phyloP scores from a whole-genome alignment of 2,888 invertebrate genomes.

The Sphaerophoria taeniata region DNA sequence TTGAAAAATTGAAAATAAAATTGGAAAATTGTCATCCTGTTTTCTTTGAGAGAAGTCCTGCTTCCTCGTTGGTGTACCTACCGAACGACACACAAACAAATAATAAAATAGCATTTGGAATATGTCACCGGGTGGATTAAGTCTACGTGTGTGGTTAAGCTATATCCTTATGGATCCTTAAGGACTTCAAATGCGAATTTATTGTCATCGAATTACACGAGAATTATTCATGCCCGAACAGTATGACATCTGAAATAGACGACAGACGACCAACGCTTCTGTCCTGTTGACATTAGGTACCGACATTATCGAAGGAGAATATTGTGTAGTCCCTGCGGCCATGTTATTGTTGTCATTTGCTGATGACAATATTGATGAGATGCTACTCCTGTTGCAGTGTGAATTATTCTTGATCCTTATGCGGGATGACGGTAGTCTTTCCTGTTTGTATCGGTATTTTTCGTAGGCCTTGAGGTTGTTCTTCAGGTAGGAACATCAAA shows the following conservation, averaged over 20 bases:
- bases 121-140: conserved; percentile 48
- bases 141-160: conserved; percentile 50
- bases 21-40: conserved; percentile 47
- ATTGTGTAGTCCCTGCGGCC: conserved; percentile 49
- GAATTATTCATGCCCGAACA: conserved; percentile 70
- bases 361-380: conserved; percentile 71
- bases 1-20: conserved; percentile 53
- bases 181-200: conserved; percentile 61
- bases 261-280: conserved; percentile 21
- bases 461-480: conserved; percentile 24
- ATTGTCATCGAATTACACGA: conserved; percentile 70
- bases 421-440: conserved; percentile 34
- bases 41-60: neutral
- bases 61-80: neutral
- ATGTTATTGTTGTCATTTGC: conserved; percentile 65
- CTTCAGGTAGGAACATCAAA: conserved; percentile 3
- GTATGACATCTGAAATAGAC: conserved; percentile 56
- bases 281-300: conserved; percentile 3
- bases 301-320: neutral
- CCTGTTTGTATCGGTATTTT: conserved; percentile 48
- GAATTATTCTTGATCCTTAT: conserved; percentile 38
- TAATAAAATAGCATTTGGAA: conserved; percentile 23
- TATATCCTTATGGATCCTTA: conserved; percentile 43
- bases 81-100: neutral
- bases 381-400: conserved; percentile 39